Conservation (phyloP, 2,113 vertebrate genomes). For the Cromileptes altivelis region DNA sequence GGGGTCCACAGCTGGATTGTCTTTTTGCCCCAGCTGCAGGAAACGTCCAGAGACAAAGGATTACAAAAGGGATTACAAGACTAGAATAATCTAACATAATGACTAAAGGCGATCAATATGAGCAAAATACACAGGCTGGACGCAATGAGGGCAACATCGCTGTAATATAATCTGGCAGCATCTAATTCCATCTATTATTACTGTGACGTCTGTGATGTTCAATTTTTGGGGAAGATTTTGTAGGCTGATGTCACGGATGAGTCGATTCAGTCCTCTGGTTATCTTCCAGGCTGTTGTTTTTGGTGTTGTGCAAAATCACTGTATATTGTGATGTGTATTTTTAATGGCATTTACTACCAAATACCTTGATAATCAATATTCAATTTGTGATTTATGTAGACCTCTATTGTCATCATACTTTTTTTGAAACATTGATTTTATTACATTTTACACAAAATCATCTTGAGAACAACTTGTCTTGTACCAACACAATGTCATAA, state of each 20-base stretch:
- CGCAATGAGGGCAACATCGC: constrained; percentile 11
- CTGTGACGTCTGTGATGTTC: background rate
- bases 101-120: constrained; percentile 56
- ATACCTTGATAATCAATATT: background rate
- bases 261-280: background rate
- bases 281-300: background rate
- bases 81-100: constrained; percentile 47
- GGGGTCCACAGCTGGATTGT: constrained; percentile 96
- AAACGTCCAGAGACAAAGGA: constrained; percentile 80
- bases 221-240: background rate
- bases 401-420: background rate
- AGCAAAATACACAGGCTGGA: constrained; percentile 20
- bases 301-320: background rate
- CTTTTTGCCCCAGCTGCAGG: constrained; percentile 93
- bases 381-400: background rate
- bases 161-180: constrained; percentile 12
- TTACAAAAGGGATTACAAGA: constrained; percentile 72
- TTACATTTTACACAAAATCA: background rate
- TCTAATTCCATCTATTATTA: constrained; percentile 10
- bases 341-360: background rate
- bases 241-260: background rate
- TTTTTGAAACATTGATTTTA: background rate
- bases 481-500: background rate
- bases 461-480: background rate
- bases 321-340: background rate